These are phyloP conservation scores for Staurois parvus DNA, from an alignment of 2,797 vertebrate species.

Conservation along the genomic window DNA sequence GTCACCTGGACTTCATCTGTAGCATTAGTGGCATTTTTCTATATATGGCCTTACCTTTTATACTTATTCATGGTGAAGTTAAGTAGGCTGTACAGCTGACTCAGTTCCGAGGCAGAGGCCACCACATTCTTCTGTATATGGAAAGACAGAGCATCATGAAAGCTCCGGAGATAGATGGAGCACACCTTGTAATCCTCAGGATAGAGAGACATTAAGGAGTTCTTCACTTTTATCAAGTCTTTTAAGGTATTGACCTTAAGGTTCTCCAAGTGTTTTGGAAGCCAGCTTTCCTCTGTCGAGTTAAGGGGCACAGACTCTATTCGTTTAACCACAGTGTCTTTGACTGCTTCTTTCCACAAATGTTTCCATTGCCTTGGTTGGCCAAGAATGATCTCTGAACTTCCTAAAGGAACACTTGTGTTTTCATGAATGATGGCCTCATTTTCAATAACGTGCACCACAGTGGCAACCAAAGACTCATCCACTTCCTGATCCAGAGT, in stretches of 20 bases:
- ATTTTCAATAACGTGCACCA: conserved; percentile 79
- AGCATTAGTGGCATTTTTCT: neutral
- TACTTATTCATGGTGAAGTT: conserved; percentile 86
- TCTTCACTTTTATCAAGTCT: conserved; percentile 82
- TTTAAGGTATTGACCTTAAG: conserved; percentile 77
- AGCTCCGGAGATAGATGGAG: conserved; percentile 80
- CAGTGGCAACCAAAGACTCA: conserved; percentile 68
- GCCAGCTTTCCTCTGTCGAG: conserved; percentile 67
- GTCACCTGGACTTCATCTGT: neutral
- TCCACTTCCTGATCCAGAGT: conserved; percentile 76
- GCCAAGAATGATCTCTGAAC: conserved; percentile 66
- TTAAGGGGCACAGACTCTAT: conserved; percentile 71
- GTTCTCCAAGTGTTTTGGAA: conserved; percentile 78
- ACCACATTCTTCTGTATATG: conserved; percentile 79
- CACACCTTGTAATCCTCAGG: conserved; percentile 85
- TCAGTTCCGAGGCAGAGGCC: conserved; percentile 66
- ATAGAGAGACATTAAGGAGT: conserved; percentile 79
- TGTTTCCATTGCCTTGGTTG: conserved; percentile 79
- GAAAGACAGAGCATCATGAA: conserved; percentile 77
- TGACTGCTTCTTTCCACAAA: conserved; percentile 81
- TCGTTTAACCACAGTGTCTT: conserved; percentile 72
- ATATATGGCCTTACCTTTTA: conserved; percentile 76
- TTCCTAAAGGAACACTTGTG: neutral
- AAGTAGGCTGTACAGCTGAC: conserved; percentile 80
- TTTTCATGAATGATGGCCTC: conserved; percentile 78